Evolutionary conservation across 2,888 invertebrate genomes (phyloP).

Genomic region (Agonopterix subpropinquella): DNA sequence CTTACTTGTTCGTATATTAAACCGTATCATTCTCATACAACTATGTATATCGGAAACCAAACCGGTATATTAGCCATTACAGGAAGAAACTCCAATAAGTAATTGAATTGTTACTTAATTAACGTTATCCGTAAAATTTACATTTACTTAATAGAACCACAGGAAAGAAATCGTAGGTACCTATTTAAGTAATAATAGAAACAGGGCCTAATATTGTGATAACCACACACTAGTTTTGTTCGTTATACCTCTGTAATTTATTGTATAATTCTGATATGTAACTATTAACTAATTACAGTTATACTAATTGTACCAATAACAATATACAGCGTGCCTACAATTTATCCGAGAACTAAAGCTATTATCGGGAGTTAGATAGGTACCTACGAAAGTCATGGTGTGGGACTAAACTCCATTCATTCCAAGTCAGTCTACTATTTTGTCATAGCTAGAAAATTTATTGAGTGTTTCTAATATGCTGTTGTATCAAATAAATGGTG

Average conservation of each 20-base stretch:
- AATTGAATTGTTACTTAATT: conserved; percentile 37
- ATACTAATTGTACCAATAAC: no score
- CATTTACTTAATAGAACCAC: neutral
- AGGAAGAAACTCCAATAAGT: conserved; percentile 29
- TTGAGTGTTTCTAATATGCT: conserved; percentile 31
- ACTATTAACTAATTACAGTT: no score
- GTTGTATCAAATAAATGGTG: conserved; percentile 22
- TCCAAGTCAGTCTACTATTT: conserved; percentile 3
- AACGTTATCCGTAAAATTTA: conserved; percentile 27
- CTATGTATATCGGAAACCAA: conserved; percentile 20
- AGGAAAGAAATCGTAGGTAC: conserved; percentile 3
- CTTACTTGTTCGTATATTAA: conserved; percentile 8
- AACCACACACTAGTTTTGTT: no score
- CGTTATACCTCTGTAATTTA: no score
- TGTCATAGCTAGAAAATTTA: conserved; percentile 32
- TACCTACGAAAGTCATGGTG: neutral
- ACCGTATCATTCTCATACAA: conserved; percentile 9
- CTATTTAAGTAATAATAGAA: no score
- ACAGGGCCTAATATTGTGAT: no score
- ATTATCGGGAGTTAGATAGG: no score
- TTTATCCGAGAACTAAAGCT: no score
- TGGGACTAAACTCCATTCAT: conserved; percentile 5
- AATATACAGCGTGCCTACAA: no score
- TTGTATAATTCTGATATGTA: no score
- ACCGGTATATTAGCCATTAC: conserved; percentile 19